Conservation (phyloP, 2,797 vertebrate genomes). For the Orientallactaga sibirica region DNA sequence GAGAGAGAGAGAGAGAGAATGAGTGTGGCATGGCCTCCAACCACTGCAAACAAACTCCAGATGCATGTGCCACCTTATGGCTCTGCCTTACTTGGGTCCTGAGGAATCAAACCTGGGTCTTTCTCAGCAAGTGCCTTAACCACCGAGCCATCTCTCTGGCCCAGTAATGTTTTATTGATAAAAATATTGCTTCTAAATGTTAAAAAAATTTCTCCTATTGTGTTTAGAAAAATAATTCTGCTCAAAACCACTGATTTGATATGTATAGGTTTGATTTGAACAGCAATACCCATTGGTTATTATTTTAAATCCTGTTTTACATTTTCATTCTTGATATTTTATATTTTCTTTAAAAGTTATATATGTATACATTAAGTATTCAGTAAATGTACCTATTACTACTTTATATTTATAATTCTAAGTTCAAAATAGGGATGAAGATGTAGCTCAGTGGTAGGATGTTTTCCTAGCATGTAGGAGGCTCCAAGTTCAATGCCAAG, state of each 20-base stretch:
- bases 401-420: slow-evolving; percentile 20
- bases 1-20: too few relatives aligned
- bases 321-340: slow-evolving; percentile 6
- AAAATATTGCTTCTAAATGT: slow-evolving; percentile 34
- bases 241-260: slow-evolving; percentile 1
- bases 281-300: neutral
- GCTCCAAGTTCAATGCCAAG: neutral
- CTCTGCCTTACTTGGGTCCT: too few relatives aligned
- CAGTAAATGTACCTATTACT: neutral
- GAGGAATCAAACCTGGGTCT: too few relatives aligned
- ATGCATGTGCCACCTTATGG: too few relatives aligned
- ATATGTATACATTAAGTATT: neutral
- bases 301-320: slow-evolving; percentile 42
- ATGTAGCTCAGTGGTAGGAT: neutral
- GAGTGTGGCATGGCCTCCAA: too few relatives aligned
- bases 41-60: too few relatives aligned
- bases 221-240: neutral
- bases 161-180: neutral
- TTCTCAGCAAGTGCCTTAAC: too few relatives aligned
- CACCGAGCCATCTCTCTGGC: too few relatives aligned
- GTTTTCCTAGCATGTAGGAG: neutral
- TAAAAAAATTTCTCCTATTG: neutral
- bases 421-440: neutral
- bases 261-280: neutral
- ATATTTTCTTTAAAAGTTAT: slow-evolving; percentile 14